These are phyloP conservation scores for Dolichotis patagonum DNA, from an alignment of 2,113 vertebrate species.

Conservation along the genomic window DNA sequence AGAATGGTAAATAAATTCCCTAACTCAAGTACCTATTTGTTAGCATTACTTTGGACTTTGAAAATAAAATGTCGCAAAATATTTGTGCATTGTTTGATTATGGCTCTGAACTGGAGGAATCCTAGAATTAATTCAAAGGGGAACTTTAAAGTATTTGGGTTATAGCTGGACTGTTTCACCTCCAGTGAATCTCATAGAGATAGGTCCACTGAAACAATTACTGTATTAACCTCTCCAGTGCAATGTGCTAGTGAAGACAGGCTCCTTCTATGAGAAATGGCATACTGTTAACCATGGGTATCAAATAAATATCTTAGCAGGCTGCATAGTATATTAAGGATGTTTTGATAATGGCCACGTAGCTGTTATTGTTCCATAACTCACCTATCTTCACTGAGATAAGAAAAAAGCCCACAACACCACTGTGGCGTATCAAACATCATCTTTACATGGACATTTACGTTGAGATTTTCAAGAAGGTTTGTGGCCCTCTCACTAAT, in stretches of 20 bases:
- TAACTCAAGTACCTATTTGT: not conserved
- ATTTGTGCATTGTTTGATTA: not conserved
- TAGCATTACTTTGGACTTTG: not conserved
- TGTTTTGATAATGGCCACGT: not conserved
- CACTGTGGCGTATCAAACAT: not conserved
- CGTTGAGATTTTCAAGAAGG: not conserved
- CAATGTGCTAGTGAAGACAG: not conserved
- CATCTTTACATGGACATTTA: not conserved
- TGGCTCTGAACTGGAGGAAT: not conserved
- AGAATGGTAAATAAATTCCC: not conserved
- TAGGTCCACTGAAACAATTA: not conserved
- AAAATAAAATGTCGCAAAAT: not conserved
- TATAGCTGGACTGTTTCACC: not conserved
- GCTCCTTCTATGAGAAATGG: not conserved
- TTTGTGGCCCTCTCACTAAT: not conserved
- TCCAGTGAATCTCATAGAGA: not conserved
- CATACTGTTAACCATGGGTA: not conserved
- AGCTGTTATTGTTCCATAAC: not conserved
- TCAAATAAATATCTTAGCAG: not conserved
- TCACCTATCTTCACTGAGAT: not conserved
- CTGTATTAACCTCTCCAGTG: not conserved
- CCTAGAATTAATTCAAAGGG: not conserved
- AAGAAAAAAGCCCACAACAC: not conserved
- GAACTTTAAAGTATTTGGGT: not conserved
- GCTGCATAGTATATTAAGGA: not conserved